Conservation (phyloP, 2,113 vertebrate species). For the Dolichotis patagonum region DNA sequence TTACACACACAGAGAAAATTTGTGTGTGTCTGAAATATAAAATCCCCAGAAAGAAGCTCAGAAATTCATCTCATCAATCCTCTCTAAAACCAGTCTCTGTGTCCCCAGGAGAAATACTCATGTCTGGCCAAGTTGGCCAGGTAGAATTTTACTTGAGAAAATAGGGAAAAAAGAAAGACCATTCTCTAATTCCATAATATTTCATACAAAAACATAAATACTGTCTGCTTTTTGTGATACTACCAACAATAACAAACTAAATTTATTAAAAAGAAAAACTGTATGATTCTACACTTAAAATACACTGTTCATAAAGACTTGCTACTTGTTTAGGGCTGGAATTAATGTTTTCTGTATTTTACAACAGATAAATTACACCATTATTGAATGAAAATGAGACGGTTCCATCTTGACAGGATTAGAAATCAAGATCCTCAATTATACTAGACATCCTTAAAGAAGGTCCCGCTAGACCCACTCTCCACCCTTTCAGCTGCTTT, state of each 20-base stretch:
- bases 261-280: neutral
- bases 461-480: neutral
- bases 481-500: neutral
- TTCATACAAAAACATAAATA: neutral
- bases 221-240: neutral
- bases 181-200: neutral
- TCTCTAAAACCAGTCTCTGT: neutral
- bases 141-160: neutral
- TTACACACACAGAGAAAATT: neutral
- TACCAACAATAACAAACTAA: constrained; percentile 25
- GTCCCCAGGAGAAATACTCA: neutral
- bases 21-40: neutral
- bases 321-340: neutral
- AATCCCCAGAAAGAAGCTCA: neutral
- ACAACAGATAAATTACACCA: neutral
- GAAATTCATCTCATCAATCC: neutral
- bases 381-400: neutral
- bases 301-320: neutral
- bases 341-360: neutral
- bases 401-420: neutral
- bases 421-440: neutral
- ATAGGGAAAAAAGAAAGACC: constrained; percentile 1
- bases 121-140: neutral
- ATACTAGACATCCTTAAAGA: neutral
- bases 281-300: neutral